These are phyloP conservation scores for Mohoua ochrocephala DNA, from an alignment of 2,113 vertebrate genomes.

Conservation along the genomic window DNA sequence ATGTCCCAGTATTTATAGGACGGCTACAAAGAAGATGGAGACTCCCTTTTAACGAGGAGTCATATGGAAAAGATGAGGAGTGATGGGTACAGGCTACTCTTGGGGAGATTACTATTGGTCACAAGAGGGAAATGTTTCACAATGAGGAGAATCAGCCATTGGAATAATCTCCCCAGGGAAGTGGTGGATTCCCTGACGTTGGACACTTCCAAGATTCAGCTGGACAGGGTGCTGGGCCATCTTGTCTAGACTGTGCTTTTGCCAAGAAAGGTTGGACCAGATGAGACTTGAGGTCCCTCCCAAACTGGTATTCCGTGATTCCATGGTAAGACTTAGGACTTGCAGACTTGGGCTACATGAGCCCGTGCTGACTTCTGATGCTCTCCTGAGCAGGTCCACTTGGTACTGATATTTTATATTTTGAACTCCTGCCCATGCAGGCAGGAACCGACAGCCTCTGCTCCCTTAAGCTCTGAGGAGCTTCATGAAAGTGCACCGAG, in stretches of 20 bases:
- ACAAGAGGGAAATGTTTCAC: background rate
- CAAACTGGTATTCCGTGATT: background rate
- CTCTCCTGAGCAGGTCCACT: background rate
- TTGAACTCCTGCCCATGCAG: background rate
- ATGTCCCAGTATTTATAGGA: background rate
- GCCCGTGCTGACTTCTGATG: background rate
- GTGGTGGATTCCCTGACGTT: accelerated
- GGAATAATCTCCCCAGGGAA: background rate
- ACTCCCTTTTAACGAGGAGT: background rate
- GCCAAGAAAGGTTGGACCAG: background rate
- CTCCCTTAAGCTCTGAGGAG: background rate
- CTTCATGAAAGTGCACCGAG: background rate
- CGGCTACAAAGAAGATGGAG: background rate
- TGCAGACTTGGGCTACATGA: background rate
- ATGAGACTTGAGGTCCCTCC: background rate
- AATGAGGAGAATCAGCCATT: background rate
- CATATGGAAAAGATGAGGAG: background rate
- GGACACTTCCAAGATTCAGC: background rate
- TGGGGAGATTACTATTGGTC: background rate
- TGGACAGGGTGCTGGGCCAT: background rate
- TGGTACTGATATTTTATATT: background rate
- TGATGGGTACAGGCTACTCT: background rate
- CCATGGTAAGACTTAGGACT: background rate
- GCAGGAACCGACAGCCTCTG: background rate
- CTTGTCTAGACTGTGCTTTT: background rate